Base-by-base conservation (phyloP, 1,140 invertebrate species). In the Laupala kohalensis region DNA sequence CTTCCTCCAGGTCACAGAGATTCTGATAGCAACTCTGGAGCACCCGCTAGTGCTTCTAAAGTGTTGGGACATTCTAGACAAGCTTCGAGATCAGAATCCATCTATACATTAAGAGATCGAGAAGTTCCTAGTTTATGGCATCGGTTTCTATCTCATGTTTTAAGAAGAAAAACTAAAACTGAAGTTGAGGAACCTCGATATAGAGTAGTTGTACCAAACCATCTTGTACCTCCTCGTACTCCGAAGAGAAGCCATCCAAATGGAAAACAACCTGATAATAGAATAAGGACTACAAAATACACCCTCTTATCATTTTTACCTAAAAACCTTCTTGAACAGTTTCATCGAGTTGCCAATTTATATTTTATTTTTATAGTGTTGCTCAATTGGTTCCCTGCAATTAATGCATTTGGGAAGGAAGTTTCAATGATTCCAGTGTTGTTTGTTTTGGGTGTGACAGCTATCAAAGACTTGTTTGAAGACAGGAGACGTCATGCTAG, bases 311-410 rank as follows among this genome's bases (percentile, higher is more conserved):
- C 92, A 77, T 99, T 99, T 82, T 83, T 99, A 76, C 96, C 96
- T 13, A 95, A 97, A 80, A 99, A 99, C 83, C 81, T 99, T 25
- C 88, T 98, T 79, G 97, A 99, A 83, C 97, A 99, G 82, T 98
- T 98, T 83, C 95, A 96, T 82, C 88, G 95, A 28, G 94, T 97
- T 78, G 97, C 97, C 62, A 99, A 99, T 85, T 84, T 98, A 73
- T 99, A 99, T 83, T 99, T 99, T 83, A 91, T 99, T 77, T 94
- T 96, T 78, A 97, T 99, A 76, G 94, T 98, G 71, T 83, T 98
- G 73, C 84, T 97, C 64, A 97, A 98, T 82, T 98, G 94, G 93
- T 89, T 97, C 76, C 95, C 95, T 6, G 86, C 89, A 15, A 92
- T 96, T 37, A 95, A 94, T 82, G 96, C 96, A 0, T 98, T 98